Evolutionary conservation across 2,113 vertebrate species (phyloP).

Genomic region (Antechinus stuartii): DNA sequence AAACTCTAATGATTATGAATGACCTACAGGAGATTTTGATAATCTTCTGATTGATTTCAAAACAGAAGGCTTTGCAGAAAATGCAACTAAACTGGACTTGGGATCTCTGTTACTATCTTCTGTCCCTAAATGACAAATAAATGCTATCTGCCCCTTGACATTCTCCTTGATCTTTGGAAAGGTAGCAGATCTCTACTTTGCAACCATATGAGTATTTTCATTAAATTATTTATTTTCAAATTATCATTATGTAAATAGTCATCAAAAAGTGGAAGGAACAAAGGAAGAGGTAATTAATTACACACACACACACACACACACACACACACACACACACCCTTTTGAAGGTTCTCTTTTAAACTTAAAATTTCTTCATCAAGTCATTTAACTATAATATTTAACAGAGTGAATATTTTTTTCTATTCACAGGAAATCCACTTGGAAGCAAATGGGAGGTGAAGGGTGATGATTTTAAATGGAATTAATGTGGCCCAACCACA

Average conservation of each 20-base stretch:
- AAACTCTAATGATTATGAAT: neutral
- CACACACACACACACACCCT: neutral
- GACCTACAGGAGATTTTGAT: neutral
- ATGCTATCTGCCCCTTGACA: neutral
- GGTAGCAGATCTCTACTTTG: neutral
- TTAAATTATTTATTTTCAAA: neutral
- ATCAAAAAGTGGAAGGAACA: neutral
- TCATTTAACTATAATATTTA: neutral
- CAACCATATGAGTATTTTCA: neutral
- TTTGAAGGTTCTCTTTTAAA: neutral
- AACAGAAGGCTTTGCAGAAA: neutral
- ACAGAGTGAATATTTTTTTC: neutral
- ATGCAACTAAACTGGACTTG: neutral
- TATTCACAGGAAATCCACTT: neutral
- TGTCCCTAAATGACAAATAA: neutral
- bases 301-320: neutral
- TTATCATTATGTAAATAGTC: neutral
- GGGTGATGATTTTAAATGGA: neutral
- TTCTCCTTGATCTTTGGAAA: neutral
- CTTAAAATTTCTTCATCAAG: neutral
- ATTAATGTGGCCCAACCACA: neutral
- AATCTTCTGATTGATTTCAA: neutral
- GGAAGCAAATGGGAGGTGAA: neutral
- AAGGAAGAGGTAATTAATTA: neutral
- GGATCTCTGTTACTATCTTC: too few relatives aligned